Base-by-base conservation (phyloP, 92 coral and sea anemone species). In the Desmophyllum pertusum region DNA sequence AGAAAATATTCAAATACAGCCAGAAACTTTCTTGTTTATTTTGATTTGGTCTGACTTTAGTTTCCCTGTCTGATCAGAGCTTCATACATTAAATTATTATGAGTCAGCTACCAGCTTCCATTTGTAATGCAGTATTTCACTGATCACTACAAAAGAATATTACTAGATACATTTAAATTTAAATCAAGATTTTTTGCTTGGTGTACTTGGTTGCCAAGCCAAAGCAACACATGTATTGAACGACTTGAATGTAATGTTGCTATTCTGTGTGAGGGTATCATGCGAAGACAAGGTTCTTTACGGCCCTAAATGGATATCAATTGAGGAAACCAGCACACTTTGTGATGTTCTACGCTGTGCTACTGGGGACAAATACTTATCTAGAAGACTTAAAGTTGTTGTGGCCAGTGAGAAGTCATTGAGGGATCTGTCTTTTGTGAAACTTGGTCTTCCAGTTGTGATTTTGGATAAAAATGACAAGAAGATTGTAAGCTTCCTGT, bases 231-330 rank as follows among this genome's bases (percentile, higher is more conserved):
- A 84, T 74, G 81, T 38, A 18, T 11, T 61, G 53, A 33, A 29
- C n/a, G 31, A 33, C 15, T 65, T 33, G 66, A 42, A 48, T 74
- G 87, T 67, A 23, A 93, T 93, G 97, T 77, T 88, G 69, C 71
- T 93, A 6, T 90, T 93, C 61, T 94, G 98, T 85, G 98, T 94
- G 77, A 94, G 98, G 59, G 95, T 94, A 51, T 92, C 96, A 53
- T 85, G 90, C 62, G 89, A 84, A 9, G 81, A 81, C 4, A 65
- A 82, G 52, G 77, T 94, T 50, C 81, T 94, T 41, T 84, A 78
- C 39, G 89, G 91, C 42, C 98, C 95, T 57, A 94, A 92, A 75
- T 94, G 98, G 98, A 90, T 94, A 66, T 90, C 89, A 41, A 84
- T 92, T 31, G 98, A 94, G 62, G 76, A 86, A 9, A 91, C 85